phyloP scores from a whole-genome alignment of 2,113 vertebrate species.

The Alethe castanea region DNA sequence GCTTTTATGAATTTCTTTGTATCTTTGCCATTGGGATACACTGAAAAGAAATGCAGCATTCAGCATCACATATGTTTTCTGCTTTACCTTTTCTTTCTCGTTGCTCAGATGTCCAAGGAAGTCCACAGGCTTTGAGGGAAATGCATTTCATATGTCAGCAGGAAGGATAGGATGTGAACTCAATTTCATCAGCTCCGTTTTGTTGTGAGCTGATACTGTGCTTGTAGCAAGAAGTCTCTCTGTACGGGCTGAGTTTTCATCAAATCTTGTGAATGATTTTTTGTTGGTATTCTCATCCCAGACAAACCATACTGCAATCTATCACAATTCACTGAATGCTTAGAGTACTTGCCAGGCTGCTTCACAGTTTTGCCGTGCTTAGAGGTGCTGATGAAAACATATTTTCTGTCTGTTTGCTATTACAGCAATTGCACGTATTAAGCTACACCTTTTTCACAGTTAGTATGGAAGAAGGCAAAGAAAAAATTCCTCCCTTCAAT shows the following conservation, averaged over 20 bases:
- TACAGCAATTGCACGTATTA: neutral
- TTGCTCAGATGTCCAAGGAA: neutral
- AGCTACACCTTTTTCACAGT: conserved; percentile 19
- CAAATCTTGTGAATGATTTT: neutral
- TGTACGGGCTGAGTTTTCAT: neutral
- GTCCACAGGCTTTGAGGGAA: neutral
- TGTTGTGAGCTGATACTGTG: conserved; percentile 5
- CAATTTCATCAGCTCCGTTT: neutral
- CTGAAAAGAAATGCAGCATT: neutral
- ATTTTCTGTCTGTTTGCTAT: conserved; percentile 38
- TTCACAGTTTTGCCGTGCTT: neutral
- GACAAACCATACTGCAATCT: conserved; percentile 8
- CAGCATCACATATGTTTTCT: neutral
- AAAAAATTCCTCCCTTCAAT: neutral
- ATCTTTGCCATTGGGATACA: neutral
- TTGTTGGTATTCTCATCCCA: conserved; percentile 3
- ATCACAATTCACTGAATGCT: conserved; percentile 1
- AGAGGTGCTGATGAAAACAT: conserved; percentile 26
- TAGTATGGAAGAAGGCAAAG: neutral
- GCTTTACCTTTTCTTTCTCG: neutral
- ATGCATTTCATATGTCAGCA: neutral
- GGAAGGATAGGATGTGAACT: neutral
- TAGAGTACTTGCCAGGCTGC: neutral
- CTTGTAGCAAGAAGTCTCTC: neutral
- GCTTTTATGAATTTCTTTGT: neutral